These are phyloP conservation scores for Glareola pratincola DNA, from an alignment of 2,113 vertebrate genomes.

Conservation along the genomic window DNA sequence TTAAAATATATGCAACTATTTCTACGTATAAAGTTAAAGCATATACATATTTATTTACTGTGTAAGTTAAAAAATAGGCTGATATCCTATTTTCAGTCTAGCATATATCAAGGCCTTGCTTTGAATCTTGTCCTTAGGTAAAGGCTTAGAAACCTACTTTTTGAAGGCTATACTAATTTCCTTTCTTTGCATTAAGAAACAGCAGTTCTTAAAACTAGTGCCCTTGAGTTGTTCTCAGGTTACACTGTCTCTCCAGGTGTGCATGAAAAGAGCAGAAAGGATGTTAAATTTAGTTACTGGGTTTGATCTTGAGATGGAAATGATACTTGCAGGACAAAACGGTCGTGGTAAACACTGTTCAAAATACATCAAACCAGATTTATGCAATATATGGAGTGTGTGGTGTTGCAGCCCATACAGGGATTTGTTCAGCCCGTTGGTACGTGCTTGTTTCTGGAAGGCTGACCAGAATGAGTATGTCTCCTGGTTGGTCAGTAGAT, in stretches of 20 bases:
- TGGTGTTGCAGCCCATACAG: not conserved
- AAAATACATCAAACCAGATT: not conserved
- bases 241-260: not conserved
- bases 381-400: not conserved
- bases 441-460: not conserved
- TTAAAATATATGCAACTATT: not conserved
- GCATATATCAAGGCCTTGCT: not conserved
- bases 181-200: not conserved
- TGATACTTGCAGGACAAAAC: not conserved
- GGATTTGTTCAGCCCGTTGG: not conserved
- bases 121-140: not conserved
- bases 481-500: not conserved
- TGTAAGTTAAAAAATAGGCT: not conserved
- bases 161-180: not conserved
- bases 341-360: not conserved
- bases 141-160: not conserved
- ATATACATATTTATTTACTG: not conserved
- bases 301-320: not conserved
- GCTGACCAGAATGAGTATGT: not conserved
- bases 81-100: not conserved
- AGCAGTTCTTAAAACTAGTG: not conserved
- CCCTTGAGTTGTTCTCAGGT: not conserved
- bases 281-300: not conserved
- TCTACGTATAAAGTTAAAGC: not conserved
- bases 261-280: not conserved